Percentiles rank a stretch among this genome's conserved stretches.
Conservation (phyloP, 2,797 vertebrate species). For the Selene dorsalis region DNA sequence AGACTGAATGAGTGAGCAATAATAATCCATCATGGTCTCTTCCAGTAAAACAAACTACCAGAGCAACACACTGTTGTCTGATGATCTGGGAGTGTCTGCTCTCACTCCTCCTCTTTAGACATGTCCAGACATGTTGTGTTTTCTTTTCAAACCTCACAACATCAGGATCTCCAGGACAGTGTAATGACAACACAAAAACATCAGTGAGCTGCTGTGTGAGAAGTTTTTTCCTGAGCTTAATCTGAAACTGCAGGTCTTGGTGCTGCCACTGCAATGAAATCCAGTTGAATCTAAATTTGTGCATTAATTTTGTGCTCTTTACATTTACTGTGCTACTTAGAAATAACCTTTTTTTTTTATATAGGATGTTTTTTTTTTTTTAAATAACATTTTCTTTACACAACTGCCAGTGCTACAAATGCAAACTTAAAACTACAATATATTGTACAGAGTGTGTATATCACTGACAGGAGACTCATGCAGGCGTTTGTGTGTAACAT, state of each 20-base stretch:
- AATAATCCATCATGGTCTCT: not conserved
- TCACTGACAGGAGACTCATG: not conserved
- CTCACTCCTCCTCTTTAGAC: not conserved
- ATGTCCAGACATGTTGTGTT: not conserved
- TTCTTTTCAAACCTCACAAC: not conserved
- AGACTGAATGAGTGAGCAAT: not conserved
- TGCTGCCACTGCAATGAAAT: not conserved
- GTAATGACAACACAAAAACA: not conserved
- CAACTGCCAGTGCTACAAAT: not conserved
- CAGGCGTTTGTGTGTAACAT: constrained; percentile 78
- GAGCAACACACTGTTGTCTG: too few species aligned
- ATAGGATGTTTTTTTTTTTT: too few species aligned
- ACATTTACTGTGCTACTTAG: not conserved
- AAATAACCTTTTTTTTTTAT: not conserved
- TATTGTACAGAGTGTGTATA: not conserved
- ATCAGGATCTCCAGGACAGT: too few species aligned
- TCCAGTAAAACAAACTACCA: not conserved
- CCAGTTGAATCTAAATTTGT: not conserved
- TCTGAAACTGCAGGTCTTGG: not conserved
- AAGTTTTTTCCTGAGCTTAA: not conserved
- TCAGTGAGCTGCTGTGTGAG: not conserved
- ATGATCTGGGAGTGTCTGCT: not conserved
- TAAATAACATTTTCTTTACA: not conserved
- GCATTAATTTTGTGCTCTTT: not conserved
- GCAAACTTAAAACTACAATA: too few species aligned